phyloP scores from a whole-genome alignment of 1,140 invertebrate genomes.

The Dermatophagoides farinae region DNA sequence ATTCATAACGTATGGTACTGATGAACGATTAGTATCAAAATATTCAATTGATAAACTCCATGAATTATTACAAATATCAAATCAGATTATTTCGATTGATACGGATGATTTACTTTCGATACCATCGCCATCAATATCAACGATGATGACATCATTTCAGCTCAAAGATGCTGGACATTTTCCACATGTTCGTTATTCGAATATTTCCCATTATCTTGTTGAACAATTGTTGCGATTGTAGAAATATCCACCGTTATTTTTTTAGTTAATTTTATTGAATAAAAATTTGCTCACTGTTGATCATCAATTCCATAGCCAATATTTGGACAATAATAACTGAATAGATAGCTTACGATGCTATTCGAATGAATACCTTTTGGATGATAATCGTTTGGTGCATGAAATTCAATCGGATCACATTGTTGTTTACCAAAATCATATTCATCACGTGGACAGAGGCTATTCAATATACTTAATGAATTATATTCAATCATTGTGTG shows the following conservation, averaged over 20 bases:
- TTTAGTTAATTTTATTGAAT: no score
- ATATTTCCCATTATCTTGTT: no score
- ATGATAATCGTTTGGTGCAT: neutral
- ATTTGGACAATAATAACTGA: slow-evolving; percentile 3
- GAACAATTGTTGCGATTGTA: no score
- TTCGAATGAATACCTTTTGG: neutral
- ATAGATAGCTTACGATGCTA: neutral
- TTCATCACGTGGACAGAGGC: neutral
- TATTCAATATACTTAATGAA: neutral
- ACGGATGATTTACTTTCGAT: neutral
- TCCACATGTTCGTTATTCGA: neutral
- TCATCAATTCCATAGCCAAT: neutral
- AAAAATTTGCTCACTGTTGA: no score
- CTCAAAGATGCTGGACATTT: neutral
- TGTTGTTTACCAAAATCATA: neutral
- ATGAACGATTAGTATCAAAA: neutral
- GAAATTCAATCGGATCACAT: neutral
- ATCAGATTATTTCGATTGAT: neutral
- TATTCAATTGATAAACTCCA: neutral
- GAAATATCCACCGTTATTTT: no score
- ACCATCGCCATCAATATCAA: neutral
- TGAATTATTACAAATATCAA: neutral
- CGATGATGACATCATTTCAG: neutral
- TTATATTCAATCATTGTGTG: neutral
- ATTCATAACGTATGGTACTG: neutral